Evolutionary conservation across 2,797 vertebrate genomes (phyloP), one percentile per base, ranked within the genome.

Genomic region (Telmatherina bonti): DNA sequence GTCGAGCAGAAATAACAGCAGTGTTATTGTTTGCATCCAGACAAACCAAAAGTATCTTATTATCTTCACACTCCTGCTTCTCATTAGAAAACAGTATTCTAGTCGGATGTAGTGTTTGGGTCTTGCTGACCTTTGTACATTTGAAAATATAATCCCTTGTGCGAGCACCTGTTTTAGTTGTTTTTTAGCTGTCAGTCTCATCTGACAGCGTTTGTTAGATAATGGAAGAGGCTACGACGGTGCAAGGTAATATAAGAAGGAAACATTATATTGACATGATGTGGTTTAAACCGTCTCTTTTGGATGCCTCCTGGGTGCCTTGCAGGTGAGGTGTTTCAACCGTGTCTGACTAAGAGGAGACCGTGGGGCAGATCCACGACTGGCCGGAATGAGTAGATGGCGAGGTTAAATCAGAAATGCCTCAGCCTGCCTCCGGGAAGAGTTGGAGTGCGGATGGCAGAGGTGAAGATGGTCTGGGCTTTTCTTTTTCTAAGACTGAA

Each of bases 351-450:
- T 35, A 51, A 24, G n/a, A 47, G 41, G 16, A 52, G 43, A 59
- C 56, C 43, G 13, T 24, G 45, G 20, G 55, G 66, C 43, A 59
- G 11, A 68, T 51, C 31, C 31, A 59, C 31, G 45, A 52, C 7
- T 51, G 26, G 55, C 24, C 20, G 45, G 43, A 68, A 35, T 59
- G 66, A 68, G 51, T 59, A 36, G 9, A 51, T 59, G 18, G 56
- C 16, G n/a, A 20, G 47, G 66, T n/a, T 47, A 59, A 41, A 20
- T 57, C 24, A 33, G 41, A 56, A 57, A 67, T 24, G 27, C 29
- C 5, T 45, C 47, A 29, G 18, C 16, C 30, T 60, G 20, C 35
- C 67, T 18, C 20, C 13, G 24, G 66, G 66, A 59, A 49, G 26
- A 30, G 12, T 22, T 29, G 22, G 24, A 20, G 20, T 15, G 16